Conservation (phyloP, 30 jellyfish, hydroid and myxozoan species). For the Aurelia aurita complex sp. Pacific region DNA sequence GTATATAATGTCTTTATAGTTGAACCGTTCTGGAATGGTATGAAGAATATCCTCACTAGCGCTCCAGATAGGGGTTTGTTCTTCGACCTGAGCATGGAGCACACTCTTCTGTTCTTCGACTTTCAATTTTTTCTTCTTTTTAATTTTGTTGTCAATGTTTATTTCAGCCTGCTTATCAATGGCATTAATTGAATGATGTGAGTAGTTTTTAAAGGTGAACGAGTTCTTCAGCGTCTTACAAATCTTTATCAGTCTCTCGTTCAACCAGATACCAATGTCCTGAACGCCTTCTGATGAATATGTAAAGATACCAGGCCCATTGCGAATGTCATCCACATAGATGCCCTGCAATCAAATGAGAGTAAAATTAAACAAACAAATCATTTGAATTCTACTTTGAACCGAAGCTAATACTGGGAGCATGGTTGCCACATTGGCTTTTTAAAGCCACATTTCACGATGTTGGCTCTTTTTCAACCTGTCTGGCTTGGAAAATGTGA, state of each 20-base stretch:
- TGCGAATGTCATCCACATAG: slow-evolving; percentile 70
- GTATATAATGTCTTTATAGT: slow-evolving; percentile 22
- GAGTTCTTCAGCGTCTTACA: slow-evolving; percentile 54
- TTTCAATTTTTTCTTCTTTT: slow-evolving; percentile 13
- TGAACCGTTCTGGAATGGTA: slow-evolving; percentile 32
- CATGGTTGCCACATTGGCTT: too few relatives aligned
- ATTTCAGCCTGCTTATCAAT: neutral
- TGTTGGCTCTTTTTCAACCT: too few relatives aligned
- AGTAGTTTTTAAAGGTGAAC: slow-evolving; percentile 33
- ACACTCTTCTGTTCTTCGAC: neutral
- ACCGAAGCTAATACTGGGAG: neutral
- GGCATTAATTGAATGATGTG: slow-evolving; percentile 73
- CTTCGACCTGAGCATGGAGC: neutral
- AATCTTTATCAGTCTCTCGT: slow-evolving; percentile 34
- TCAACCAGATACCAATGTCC: slow-evolving; percentile 93
- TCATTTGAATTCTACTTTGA: too few relatives aligned
- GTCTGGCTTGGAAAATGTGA: too few relatives aligned
- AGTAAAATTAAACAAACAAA: neutral
- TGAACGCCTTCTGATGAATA: slow-evolving; percentile 53
- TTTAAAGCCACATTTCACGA: too few relatives aligned
- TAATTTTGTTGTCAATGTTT: neutral
- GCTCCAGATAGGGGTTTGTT: slow-evolving; percentile 4
- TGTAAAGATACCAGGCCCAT: slow-evolving; percentile 92
- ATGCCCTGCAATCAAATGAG: slow-evolving; percentile 59
- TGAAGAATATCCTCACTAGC: slow-evolving; percentile 1